A percentile compares a stretch with the other conserved stretches of the same genome.
Conservation (phyloP, 2,797 vertebrate genomes). For the Orientallactaga sibirica region DNA sequence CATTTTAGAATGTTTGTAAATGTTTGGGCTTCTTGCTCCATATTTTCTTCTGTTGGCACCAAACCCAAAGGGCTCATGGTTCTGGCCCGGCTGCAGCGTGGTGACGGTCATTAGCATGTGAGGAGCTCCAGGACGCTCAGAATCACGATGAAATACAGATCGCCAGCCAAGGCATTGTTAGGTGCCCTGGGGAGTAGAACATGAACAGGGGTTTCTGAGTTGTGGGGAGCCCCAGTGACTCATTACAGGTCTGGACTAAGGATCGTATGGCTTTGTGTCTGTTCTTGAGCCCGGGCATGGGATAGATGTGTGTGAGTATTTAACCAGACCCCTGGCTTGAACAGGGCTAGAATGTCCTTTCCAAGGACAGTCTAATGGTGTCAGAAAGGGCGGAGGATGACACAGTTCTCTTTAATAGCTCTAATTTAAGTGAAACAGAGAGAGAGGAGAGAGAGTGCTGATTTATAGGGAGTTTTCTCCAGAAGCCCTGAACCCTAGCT, state of each 20-base stretch:
- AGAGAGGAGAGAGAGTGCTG: no score
- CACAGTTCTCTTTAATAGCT: not conserved
- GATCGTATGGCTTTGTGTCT: constrained; percentile 37
- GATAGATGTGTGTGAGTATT: not conserved
- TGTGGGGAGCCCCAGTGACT: not conserved
- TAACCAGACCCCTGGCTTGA: not conserved
- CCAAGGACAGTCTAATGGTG: not conserved
- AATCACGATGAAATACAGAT: constrained; percentile 53
- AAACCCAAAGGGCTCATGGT: constrained; percentile 37
- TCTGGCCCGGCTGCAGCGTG: not conserved
- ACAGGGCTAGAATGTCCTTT: not conserved
- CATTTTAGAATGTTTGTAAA: constrained; percentile 70
- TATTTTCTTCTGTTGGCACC: constrained; percentile 73
- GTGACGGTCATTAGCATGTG: constrained; percentile 56
- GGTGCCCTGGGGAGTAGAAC: constrained; percentile 19
- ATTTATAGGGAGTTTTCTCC: not conserved
- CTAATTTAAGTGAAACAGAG: not conserved
- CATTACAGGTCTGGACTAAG: not conserved
- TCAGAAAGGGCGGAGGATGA: not conserved
- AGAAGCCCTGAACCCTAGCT: not conserved
- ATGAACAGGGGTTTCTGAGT: constrained; percentile 53
- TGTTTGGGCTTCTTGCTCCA: constrained; percentile 68
- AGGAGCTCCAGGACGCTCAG: constrained; percentile 46
- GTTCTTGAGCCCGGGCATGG: not conserved
- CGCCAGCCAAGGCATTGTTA: constrained; percentile 25